phyloP scores from a whole-genome alignment of 2,888 invertebrate genomes.

The Horisme vitalbata region DNA sequence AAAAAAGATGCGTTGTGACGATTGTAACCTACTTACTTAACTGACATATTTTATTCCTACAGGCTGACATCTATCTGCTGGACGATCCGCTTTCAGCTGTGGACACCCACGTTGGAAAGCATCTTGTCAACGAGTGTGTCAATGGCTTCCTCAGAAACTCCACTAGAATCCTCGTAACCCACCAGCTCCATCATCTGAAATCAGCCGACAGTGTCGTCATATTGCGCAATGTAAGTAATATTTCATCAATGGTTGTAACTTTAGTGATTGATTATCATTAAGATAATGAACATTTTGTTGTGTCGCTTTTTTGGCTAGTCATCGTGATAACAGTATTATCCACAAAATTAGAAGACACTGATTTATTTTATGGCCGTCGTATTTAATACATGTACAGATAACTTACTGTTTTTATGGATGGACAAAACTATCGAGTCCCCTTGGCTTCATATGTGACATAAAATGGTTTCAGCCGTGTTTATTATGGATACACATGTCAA shows the following conservation, averaged over 20 bases:
- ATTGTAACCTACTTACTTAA: no score
- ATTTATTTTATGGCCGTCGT: no score
- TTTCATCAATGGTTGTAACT: no score
- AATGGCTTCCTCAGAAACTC: conserved; percentile 82
- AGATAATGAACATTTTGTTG: neutral
- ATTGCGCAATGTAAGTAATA: conserved; percentile 85
- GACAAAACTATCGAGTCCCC: no score
- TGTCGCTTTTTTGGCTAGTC: neutral
- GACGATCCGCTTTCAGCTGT: conserved; percentile 91
- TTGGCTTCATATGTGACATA: no score
- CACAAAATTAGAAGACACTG: no score
- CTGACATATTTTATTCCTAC: conserved; percentile 14
- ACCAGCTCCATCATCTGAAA: conserved; percentile 90
- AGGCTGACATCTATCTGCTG: conserved; percentile 88
- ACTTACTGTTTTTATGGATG: no score
- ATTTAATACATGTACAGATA: no score
- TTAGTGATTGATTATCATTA: neutral
- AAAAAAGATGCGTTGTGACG: no score
- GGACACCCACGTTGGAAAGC: conserved; percentile 88
- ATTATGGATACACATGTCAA: no score
- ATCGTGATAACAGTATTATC: neutral
- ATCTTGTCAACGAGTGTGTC: conserved; percentile 87
- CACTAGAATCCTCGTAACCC: conserved; percentile 90
- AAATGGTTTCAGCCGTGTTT: no score
- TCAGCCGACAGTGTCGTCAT: conserved; percentile 85